Evolutionary conservation across 2,888 invertebrate species (phyloP), one percentile per base, ranked within the genome.

Genomic region (Trachelus troglodyta): DNA sequence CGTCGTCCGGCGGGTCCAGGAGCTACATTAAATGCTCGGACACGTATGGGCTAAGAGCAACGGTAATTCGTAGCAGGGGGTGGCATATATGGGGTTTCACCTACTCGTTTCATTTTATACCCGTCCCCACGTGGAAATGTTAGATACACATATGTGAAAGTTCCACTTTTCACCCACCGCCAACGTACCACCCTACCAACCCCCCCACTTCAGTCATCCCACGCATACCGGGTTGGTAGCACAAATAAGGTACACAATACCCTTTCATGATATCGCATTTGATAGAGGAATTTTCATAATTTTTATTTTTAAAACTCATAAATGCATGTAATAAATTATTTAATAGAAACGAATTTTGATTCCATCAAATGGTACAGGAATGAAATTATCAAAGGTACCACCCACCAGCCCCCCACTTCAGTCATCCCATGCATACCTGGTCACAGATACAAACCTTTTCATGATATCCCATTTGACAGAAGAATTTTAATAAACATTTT

Each of bases 61-160:
- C 90, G 90, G 90, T 90, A 90, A 90, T 90, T 90, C 90, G 81
- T 87, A 79, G 86, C 89, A 79, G 89, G 90, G 84, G 90, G 89
- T 88, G 85, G 83, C 85, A 85, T 23, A 56, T 56, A 23, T 56
- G 56, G 56, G 56, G 56, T 82, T 85, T 85, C 83, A 83, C 83
- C 84, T 81, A 82, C 85, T 85, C 84, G 84, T 84, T 86, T 84
- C 82, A 76, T 74, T 78, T 56, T 56, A 56, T 56, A 56, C 79
- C 79, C 84, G 76, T 33, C 79, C 69, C 78, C 73, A 76, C 75
- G 40, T 56, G 9, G 23, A 56, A 23, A 56, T 2, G 56, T 56
- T 56, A 23, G 56, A 56, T 23, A 56, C 56, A 56, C 56, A 23
- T 56, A 56, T 56, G 56, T 56, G 56, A 56, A 56, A 56, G 23